phyloP scores from a whole-genome alignment of 2,888 invertebrate genomes.

The Isoperla grammatica region DNA sequence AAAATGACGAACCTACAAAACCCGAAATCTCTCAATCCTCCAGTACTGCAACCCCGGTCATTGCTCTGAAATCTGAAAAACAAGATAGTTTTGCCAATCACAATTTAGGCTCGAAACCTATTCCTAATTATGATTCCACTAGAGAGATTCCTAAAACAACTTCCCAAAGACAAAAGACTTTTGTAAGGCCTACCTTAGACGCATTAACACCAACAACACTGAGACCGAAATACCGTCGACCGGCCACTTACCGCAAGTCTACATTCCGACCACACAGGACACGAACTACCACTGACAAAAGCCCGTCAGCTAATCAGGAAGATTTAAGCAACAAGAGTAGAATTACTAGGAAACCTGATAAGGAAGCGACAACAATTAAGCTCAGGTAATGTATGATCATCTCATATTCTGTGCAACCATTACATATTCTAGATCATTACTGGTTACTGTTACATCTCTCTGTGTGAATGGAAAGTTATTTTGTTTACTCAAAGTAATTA shows the following conservation, averaged over 20 bases:
- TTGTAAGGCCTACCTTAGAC: neutral
- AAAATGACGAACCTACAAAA: constrained; percentile 3
- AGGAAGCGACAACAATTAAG: constrained; percentile 10
- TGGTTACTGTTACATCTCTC: too few relatives aligned
- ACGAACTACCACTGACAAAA: constrained; percentile 12
- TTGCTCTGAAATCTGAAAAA: neutral
- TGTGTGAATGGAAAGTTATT: too few relatives aligned
- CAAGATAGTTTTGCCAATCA: too few relatives aligned
- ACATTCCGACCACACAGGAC: constrained; percentile 10
- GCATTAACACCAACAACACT: constrained; percentile 3
- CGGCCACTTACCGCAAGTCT: neutral
- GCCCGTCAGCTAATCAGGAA: neutral
- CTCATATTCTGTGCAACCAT: too few relatives aligned
- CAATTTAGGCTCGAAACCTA: neutral
- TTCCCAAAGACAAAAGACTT: neutral
- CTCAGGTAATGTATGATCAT: constrained; percentile 9
- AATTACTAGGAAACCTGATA: constrained; percentile 5
- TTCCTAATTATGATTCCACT: neutral
- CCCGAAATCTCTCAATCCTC: neutral
- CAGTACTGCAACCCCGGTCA: neutral
- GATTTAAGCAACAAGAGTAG: constrained; percentile 1
- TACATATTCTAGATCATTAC: too few relatives aligned
- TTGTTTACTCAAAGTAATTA: too few relatives aligned
- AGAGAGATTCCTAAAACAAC: neutral
- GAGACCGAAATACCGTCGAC: constrained; percentile 1